Percentiles rank a stretch among this genome's conserved stretches.
phyloP scores from a whole-genome alignment of 2,113 vertebrate genomes.

The Paratilapia polleni region DNA sequence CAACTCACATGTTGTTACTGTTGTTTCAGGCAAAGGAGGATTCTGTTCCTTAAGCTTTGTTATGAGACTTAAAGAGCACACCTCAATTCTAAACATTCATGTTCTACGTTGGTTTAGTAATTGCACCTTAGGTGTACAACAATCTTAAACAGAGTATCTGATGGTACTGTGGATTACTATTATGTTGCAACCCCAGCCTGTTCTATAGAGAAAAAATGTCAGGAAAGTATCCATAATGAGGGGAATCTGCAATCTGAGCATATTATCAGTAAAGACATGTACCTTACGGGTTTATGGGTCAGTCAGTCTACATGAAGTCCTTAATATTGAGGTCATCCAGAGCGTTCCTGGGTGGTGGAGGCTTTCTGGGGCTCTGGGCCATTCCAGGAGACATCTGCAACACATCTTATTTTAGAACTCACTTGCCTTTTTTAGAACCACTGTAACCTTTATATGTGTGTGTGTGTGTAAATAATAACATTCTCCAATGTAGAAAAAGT shows the following conservation, averaged over 20 bases:
- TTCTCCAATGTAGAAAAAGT: not conserved
- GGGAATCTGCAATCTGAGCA: not conserved
- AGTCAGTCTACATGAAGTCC: constrained; percentile 95
- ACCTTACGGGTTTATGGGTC: constrained; percentile 69
- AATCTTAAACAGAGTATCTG: not conserved
- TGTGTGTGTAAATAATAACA: not conserved
- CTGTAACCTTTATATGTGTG: not conserved
- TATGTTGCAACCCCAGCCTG: not conserved
- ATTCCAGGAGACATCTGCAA: constrained; percentile 82
- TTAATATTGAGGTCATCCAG: constrained; percentile 99
- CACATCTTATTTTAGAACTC: constrained; percentile 15
- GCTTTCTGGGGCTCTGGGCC: constrained; percentile 96
- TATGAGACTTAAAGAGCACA: not conserved
- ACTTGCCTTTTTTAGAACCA: not conserved
- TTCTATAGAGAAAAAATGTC: not conserved
- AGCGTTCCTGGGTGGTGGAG: constrained; percentile 94
- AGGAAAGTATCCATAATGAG: not conserved
- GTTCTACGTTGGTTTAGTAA: not conserved
- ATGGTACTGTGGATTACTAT: not conserved
- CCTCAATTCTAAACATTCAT: too few species aligned
- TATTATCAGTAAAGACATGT: not conserved
- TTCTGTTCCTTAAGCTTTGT: not conserved
- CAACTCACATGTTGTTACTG: not conserved
- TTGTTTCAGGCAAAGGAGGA: not conserved
- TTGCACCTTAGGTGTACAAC: not conserved